Base-by-base conservation (phyloP, 1,140 invertebrate genomes). In the Dinoponera quadriceps region DNA sequence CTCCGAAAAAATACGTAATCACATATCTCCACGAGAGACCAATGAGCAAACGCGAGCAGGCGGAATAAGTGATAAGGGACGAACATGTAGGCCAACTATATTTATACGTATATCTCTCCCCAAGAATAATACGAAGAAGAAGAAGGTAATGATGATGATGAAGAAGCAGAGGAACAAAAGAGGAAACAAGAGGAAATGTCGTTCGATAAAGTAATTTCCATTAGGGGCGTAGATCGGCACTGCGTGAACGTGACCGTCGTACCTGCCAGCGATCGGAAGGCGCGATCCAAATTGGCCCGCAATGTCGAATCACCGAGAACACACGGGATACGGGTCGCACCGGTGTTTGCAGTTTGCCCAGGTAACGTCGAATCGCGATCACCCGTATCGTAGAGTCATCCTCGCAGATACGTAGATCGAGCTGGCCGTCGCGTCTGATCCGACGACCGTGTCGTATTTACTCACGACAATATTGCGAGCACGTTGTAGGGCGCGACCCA, bases 11-110 rank as follows among this genome's bases (percentile, higher is more conserved):
- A 59, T 65, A 80, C 22, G 27, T 72, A 83, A 77, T 59, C 22
- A 77, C 75, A 57, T 60, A 73, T 72, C 38, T 44, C 78, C 29
- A 49, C 20, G 22, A 80, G 29, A 78, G 54, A 59, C 20, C 54
- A 75, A 82, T 71, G 22, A 54, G 29, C 27, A 27, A 54, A 60
- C 25, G 22, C 0, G 18, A 2, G 20, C 22, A 18, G 54, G 44
- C 5, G 2, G 14, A 54, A 65, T 69, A 57, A 54, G 25, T 72
- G 49, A 63, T 2, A 62, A 62, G 0, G 59, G n/a, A 14, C 33
- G 25, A 54, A 29, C 54, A 63, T 11, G 3, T 3, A 48, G 65
- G 9, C 65, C 51, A 71, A 71, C 57, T 71, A 71, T 44, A 78
- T 78, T 69, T 55, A 20, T 78, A 69, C 14, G 3, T 2, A 29